Evolutionary conservation across 92 coral and sea anemone species (phyloP).

Genomic region (Ricordea florida): DNA sequence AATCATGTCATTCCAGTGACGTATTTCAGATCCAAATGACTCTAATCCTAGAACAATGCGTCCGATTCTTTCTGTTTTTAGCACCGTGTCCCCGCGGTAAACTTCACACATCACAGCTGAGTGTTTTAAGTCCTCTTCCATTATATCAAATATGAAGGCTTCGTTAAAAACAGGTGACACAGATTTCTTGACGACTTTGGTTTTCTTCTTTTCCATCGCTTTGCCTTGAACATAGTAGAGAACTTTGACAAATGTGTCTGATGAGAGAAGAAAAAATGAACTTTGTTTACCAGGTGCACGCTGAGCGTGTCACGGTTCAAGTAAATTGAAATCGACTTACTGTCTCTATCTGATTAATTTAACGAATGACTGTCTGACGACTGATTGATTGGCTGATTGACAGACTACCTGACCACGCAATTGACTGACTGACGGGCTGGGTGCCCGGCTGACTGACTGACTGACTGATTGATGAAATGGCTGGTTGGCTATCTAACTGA

Average conservation of each 20-base stretch:
- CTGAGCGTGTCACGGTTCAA: no score
- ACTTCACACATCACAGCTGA: conserved; percentile 83
- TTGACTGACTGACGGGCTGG: no score
- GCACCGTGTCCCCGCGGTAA: conserved; percentile 74
- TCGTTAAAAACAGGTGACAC: conserved; percentile 88
- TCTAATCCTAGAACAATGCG: conserved; percentile 74
- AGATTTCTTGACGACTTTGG: conserved; percentile 76
- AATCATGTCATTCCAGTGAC: conserved; percentile 97
- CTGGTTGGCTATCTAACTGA: no score
- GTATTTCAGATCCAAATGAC: conserved; percentile 80
- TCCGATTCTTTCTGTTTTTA: conserved; percentile 76
- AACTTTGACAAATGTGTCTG: conserved; percentile 76
- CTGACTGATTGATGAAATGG: no score
- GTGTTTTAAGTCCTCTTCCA: conserved; percentile 73
- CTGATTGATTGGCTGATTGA: neutral
- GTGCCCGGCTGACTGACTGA: no score
- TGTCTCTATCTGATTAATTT: no score
- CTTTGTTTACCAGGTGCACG: neutral
- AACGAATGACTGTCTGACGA: no score
- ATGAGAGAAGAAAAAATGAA: neutral
- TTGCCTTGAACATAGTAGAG: conserved; percentile 64
- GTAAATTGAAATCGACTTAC: no score
- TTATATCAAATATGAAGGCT: conserved; percentile 76
- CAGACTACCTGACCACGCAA: no score
- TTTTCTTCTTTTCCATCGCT: conserved; percentile 69